These are phyloP conservation scores for Cydia splendana DNA, from an alignment of 1,140 invertebrate species.

Conservation along the genomic window DNA sequence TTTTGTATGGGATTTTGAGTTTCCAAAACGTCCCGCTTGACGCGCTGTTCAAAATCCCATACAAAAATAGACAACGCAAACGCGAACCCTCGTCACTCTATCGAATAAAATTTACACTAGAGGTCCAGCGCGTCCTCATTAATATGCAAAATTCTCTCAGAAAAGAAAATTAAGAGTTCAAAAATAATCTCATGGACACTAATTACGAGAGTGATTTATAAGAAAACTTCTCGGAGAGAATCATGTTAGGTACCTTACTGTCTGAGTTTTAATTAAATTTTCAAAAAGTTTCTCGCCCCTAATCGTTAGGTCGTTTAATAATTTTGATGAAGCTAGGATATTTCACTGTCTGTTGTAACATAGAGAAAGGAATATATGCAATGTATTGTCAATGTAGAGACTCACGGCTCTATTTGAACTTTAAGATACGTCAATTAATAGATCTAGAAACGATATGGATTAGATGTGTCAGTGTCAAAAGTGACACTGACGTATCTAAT, in stretches of 20 bases:
- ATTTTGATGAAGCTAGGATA: constrained; percentile 7
- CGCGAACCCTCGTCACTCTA: too few relatives aligned
- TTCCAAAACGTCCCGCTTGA: too few relatives aligned
- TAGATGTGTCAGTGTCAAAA: too few relatives aligned
- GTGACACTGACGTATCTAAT: too few relatives aligned
- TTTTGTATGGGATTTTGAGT: too few relatives aligned
- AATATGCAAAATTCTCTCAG: constrained; percentile 7
- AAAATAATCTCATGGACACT: constrained; percentile 25
- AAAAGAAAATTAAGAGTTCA: constrained; percentile 38
- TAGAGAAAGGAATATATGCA: background rate
- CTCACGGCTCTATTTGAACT: too few relatives aligned
- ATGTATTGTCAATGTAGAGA: too few relatives aligned
- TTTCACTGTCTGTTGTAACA: background rate
- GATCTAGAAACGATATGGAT: too few relatives aligned
- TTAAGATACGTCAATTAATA: too few relatives aligned
- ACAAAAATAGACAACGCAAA: too few relatives aligned
- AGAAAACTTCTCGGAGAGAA: constrained; percentile 43
- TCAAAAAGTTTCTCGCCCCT: constrained; percentile 35
- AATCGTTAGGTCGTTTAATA: constrained; percentile 28
- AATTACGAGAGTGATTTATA: constrained; percentile 55
- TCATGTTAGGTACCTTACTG: constrained; percentile 46
- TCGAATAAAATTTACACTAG: too few relatives aligned
- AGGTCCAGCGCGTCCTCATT: background rate
- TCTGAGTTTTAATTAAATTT: constrained; percentile 67
- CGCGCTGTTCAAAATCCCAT: too few relatives aligned